phyloP scores from a whole-genome alignment of 2,113 vertebrate genomes.

The Etheostoma cragini region DNA sequence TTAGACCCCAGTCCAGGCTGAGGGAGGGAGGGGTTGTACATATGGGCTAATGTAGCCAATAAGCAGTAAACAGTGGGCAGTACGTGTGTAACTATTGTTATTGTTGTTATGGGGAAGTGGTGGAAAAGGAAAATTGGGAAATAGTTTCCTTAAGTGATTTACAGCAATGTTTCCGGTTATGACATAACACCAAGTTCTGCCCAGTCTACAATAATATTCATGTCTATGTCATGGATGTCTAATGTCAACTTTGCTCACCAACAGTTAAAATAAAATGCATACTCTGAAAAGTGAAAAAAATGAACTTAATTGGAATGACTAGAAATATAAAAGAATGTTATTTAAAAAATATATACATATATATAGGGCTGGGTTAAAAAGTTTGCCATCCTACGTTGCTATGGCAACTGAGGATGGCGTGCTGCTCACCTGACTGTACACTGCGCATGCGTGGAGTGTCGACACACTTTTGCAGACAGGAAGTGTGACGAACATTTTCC shows the following conservation, averaged over 20 bases:
- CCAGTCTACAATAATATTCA: too few species aligned
- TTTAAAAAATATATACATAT: too few species aligned
- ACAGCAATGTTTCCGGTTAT: not conserved
- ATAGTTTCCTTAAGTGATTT: not conserved
- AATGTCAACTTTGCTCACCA: too few species aligned
- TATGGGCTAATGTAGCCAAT: too few species aligned
- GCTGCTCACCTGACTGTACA: not conserved
- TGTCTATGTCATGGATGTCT: too few species aligned
- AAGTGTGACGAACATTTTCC: conserved; percentile 72
- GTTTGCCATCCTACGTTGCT: conserved; percentile 1
- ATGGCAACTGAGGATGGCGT: conserved; percentile 57
- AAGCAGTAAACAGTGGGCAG: too few species aligned
- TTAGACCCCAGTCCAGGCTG: too few species aligned
- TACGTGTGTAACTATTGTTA: too few species aligned
- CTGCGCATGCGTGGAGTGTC: conserved; percentile 57
- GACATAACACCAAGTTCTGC: too few species aligned
- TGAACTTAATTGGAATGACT: not conserved
- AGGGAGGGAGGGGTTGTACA: too few species aligned
- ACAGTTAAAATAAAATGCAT: not conserved
- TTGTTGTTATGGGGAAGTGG: too few species aligned
- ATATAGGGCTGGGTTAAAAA: not conserved
- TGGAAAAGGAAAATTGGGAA: not conserved
- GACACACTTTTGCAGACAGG: conserved; percentile 59
- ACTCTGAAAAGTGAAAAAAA: not conserved
- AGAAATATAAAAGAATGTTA: not conserved